A percentile compares a stretch with the other conserved stretches of the same genome.
These are phyloP conservation scores for Rhodophaea formosa DNA, from an alignment of 2,888 invertebrate genomes.

Conservation along the genomic window DNA sequence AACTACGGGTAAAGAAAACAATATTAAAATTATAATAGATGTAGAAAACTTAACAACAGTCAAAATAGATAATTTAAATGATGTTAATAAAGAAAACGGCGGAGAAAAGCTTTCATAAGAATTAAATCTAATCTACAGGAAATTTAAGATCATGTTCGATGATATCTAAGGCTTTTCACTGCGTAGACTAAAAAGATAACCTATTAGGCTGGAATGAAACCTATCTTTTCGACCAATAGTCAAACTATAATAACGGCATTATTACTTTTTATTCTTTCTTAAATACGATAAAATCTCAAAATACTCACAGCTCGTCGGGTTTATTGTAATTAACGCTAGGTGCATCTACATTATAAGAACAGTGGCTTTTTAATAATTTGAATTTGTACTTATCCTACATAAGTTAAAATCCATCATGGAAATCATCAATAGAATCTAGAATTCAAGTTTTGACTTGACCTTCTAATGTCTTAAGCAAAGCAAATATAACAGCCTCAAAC, in stretches of 20 bases:
- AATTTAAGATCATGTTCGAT: slow-evolving; percentile 51
- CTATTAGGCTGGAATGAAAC: slow-evolving; percentile 76
- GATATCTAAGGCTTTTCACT: slow-evolving; percentile 59
- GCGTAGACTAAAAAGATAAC: slow-evolving; percentile 62
- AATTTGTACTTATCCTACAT: slow-evolving; percentile 80
- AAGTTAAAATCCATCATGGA: slow-evolving; percentile 60
- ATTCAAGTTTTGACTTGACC: slow-evolving; percentile 47
- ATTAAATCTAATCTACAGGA: slow-evolving; percentile 50
- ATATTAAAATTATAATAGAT: slow-evolving; percentile 35
- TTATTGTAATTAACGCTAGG: slow-evolving; percentile 79
- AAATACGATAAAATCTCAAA: slow-evolving; percentile 81
- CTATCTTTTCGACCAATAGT: slow-evolving; percentile 60
- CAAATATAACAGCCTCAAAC: slow-evolving; percentile 30
- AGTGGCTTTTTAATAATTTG: slow-evolving; percentile 79
- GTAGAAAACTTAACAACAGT: slow-evolving; percentile 9
- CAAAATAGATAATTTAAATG: not conserved
- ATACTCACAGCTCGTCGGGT: slow-evolving; percentile 81
- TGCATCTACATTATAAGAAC: slow-evolving; percentile 81
- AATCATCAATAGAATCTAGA: slow-evolving; percentile 51
- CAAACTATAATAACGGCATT: slow-evolving; percentile 58
- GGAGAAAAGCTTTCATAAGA: slow-evolving; percentile 44
- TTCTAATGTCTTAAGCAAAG: slow-evolving; percentile 36
- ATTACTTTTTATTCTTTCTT: slow-evolving; percentile 62
- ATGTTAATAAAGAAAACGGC: slow-evolving; percentile 23
- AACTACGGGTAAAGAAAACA: slow-evolving; percentile 61